Evolutionary conservation across 2,888 invertebrate genomes (phyloP).

Genomic region (Encarsia formosa): DNA sequence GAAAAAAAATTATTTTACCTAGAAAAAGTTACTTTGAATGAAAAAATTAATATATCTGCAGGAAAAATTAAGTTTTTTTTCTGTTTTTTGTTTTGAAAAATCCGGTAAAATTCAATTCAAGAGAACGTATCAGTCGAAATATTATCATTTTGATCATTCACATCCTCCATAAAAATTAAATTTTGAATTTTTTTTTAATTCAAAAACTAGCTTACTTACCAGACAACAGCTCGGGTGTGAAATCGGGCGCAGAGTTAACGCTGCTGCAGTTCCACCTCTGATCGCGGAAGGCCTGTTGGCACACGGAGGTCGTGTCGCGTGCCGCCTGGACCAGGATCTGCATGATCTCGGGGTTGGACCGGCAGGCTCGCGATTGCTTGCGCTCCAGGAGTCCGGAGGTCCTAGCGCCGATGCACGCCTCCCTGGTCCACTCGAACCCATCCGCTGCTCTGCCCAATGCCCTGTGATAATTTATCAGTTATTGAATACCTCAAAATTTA

Average conservation of each 20-base stretch:
- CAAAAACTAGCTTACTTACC: no score
- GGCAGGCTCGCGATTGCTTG: constrained; percentile 63
- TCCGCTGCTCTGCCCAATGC: constrained; percentile 43
- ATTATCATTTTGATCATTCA: no score
- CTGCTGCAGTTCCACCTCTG: constrained; percentile 83
- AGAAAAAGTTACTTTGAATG: no score
- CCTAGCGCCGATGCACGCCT: constrained; percentile 47
- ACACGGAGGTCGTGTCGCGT: constrained; percentile 63
- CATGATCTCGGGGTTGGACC: constrained; percentile 67
- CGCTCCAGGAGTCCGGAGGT: constrained; percentile 58
- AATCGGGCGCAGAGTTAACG: constrained; percentile 65
- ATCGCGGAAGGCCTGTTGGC: constrained; percentile 67
- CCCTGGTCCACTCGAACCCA: constrained; percentile 43
- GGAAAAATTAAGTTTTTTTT: no score
- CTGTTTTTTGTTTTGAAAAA: no score
- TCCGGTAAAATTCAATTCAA: no score
- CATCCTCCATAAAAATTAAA: no score
- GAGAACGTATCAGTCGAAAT: no score
- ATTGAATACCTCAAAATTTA: no score
- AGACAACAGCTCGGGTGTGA: constrained; percentile 72
- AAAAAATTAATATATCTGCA: no score
- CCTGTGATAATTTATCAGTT: constrained; percentile 30
- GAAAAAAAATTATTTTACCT: no score
- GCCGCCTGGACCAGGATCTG: constrained; percentile 73
- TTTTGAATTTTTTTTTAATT: no score